These are phyloP conservation scores for Apostichopus parvimensis DNA, from an alignment of 35 echinoderm and acorn worm genomes.

Conservation along the genomic window DNA sequence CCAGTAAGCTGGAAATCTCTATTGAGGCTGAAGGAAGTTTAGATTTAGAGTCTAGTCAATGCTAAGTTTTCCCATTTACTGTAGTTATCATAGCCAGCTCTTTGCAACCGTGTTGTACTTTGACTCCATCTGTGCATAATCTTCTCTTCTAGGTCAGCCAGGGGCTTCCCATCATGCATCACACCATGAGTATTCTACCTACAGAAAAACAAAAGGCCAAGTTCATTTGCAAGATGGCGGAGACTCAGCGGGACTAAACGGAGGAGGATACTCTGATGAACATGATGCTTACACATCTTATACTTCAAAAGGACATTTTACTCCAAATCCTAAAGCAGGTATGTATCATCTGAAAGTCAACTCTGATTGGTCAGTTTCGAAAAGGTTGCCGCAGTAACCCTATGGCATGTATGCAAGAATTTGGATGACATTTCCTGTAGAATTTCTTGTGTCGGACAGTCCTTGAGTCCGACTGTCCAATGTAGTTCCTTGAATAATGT, in stretches of 20 bases:
- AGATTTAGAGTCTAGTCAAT: too few relatives aligned
- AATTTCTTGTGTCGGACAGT: too few relatives aligned
- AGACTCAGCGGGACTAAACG: conserved; percentile 6
- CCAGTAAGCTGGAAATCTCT: too few relatives aligned
- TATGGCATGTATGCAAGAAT: too few relatives aligned
- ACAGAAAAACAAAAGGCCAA: conserved; percentile 45
- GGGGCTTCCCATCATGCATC: conserved; percentile 56
- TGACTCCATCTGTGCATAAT: background rate
- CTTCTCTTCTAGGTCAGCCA: conserved; percentile 22
- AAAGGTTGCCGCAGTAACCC: too few relatives aligned
- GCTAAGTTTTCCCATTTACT: background rate
- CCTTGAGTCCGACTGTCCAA: too few relatives aligned
- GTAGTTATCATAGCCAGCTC: too few relatives aligned
- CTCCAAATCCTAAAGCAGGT: conserved; percentile 80
- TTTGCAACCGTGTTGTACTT: too few relatives aligned
- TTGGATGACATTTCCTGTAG: too few relatives aligned
- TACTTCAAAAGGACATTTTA: conserved; percentile 81
- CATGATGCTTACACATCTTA: conserved; percentile 80
- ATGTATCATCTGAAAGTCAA: conserved; percentile 9
- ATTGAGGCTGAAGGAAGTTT: too few relatives aligned
- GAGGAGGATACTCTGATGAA: conserved; percentile 76
- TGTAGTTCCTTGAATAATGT: too few relatives aligned
- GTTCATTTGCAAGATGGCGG: conserved; percentile 70
- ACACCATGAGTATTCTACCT: conserved; percentile 17
- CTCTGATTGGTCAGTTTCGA: background rate